phyloP scores from a whole-genome alignment of 2,797 vertebrate genomes.

The Harpagifer antarcticus region DNA sequence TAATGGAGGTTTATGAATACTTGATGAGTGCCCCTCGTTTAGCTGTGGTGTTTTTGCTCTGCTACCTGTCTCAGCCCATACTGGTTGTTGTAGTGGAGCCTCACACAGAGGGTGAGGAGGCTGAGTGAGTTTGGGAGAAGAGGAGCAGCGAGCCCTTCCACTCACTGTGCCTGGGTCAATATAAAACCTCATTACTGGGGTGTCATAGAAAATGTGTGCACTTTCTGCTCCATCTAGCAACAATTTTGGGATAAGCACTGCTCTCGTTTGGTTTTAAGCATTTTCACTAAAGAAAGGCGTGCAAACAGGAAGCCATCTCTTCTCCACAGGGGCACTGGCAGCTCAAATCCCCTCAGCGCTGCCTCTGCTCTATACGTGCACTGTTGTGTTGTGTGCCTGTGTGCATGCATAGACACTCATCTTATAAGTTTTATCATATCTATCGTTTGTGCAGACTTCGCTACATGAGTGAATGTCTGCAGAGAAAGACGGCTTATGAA shows the following conservation, averaged over 20 bases:
- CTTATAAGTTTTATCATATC: constrained; percentile 37
- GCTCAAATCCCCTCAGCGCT: constrained; percentile 58
- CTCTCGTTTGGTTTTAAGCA: constrained; percentile 86
- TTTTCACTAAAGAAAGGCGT: constrained; percentile 77
- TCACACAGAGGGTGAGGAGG: constrained; percentile 68
- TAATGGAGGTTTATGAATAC: constrained; percentile 75
- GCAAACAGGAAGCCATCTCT: constrained; percentile 77
- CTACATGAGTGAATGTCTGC: constrained; percentile 38
- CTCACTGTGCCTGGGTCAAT: constrained; percentile 86
- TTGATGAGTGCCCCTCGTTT: constrained; percentile 69
- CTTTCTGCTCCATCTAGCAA: constrained; percentile 92
- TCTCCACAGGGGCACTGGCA: constrained; percentile 59
- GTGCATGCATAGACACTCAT: constrained; percentile 36
- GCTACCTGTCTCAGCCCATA: constrained; percentile 66
- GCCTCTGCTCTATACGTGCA: constrained; percentile 61
- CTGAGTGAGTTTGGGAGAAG: constrained; percentile 78
- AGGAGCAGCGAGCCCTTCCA: constrained; percentile 76
- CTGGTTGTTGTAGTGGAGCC: constrained; percentile 33
- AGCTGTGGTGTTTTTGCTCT: constrained; percentile 67
- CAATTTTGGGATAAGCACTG: constrained; percentile 91
- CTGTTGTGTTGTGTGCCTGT: constrained; percentile 48
- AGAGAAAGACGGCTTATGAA: constrained; percentile 29
- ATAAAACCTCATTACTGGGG: constrained; percentile 91
- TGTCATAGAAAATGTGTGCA: constrained; percentile 92
- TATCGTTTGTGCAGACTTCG: constrained; percentile 30